A percentile compares a stretch with the other conserved stretches of the same genome.
Conservation (phyloP, 1,140 invertebrate genomes). For the Heliothis virescens region DNA sequence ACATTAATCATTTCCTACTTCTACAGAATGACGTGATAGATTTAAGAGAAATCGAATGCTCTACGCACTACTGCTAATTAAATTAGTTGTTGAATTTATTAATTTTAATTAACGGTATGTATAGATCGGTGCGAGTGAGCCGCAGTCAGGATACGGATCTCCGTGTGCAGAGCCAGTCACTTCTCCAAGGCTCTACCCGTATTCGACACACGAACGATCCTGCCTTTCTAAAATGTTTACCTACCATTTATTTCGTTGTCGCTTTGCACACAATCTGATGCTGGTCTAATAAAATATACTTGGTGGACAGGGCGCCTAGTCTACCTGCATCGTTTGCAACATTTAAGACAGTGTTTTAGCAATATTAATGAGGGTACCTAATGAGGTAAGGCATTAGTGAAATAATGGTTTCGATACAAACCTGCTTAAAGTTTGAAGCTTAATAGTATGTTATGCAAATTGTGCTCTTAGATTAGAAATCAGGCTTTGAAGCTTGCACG, state of each 20-base stretch:
- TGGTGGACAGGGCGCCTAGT: not conserved
- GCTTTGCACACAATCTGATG: constrained; percentile 40
- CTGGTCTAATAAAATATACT: constrained; percentile 44
- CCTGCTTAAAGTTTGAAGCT: too few relatives aligned
- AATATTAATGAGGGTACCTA: too few relatives aligned
- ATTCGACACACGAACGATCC: constrained; percentile 62
- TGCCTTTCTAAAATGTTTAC: constrained; percentile 65
- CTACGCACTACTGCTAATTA: not conserved
- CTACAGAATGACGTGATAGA: not conserved
- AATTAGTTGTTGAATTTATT: constrained; percentile 29
- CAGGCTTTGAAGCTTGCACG: too few relatives aligned
- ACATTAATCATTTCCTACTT: not conserved
- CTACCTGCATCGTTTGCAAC: not conserved
- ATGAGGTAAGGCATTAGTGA: too few relatives aligned
- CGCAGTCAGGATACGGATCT: constrained; percentile 68
- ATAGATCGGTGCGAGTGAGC: constrained; percentile 43
- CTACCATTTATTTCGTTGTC: constrained; percentile 50
- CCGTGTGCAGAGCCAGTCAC: constrained; percentile 62
- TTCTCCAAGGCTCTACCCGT: constrained; percentile 68
- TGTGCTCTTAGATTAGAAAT: too few relatives aligned
- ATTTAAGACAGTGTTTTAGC: constrained; percentile 2
- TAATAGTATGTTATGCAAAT: too few relatives aligned
- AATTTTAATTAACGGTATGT: constrained; percentile 35
- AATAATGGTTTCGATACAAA: too few relatives aligned
- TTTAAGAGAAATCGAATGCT: not conserved